These are phyloP conservation scores for Urocynchramus pylzowi DNA, from an alignment of 2,113 vertebrate genomes.

Conservation along the genomic window DNA sequence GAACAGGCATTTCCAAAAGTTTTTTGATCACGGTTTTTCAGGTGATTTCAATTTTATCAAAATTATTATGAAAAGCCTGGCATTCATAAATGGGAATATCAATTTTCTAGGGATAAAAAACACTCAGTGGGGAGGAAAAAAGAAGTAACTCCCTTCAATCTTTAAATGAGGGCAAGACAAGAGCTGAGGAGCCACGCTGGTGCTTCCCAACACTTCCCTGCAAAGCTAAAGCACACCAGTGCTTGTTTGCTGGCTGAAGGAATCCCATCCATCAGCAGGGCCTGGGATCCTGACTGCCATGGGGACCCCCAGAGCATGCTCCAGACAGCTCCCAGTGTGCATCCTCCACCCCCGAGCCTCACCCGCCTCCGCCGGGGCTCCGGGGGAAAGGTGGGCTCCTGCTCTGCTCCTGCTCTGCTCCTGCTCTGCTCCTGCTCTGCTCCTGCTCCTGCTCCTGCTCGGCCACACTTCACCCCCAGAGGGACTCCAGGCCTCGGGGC, in stretches of 20 bases:
- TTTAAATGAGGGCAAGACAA: neutral
- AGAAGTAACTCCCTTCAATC: neutral
- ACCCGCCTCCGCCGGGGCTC: fast-evolving
- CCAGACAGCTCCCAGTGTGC: fast-evolving
- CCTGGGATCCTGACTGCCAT: neutral
- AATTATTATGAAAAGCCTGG: neutral
- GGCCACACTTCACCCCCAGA: fast-evolving
- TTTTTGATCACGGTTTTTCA: neutral
- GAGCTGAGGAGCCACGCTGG: neutral
- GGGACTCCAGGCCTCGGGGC: neutral
- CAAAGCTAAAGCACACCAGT: neutral
- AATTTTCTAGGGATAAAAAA: neutral
- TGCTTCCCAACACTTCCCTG: neutral
- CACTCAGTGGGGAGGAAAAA: neutral
- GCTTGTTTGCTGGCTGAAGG: neutral
- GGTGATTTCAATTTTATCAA: neutral
- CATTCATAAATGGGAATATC: neutral
- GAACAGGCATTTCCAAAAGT: neutral
- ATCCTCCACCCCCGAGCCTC: neutral
- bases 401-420: neutral
- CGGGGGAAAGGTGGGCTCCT: fast-evolving
- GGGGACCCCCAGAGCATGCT: fast-evolving
- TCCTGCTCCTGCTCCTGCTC: neutral
- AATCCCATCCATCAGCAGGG: neutral
- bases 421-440: neutral